A percentile compares a stretch with the other conserved stretches of the same genome.
These are phyloP conservation scores for Sebastolobus altivelis DNA, from an alignment of 2,797 vertebrate species.

Conservation along the genomic window DNA sequence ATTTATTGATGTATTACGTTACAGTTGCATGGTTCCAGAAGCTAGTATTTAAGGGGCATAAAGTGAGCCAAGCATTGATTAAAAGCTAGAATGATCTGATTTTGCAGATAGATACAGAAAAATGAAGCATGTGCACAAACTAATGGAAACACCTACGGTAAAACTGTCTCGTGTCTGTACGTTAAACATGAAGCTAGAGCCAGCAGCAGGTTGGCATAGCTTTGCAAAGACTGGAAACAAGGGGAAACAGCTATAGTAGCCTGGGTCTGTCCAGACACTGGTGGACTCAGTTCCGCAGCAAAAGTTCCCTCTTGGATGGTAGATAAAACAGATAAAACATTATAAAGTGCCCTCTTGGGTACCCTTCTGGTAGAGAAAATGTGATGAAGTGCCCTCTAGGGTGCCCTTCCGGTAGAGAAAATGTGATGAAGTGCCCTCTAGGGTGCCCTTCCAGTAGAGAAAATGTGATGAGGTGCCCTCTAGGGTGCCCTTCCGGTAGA, in stretches of 20 bases:
- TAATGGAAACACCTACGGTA: constrained; percentile 23
- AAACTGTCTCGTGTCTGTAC: background rate
- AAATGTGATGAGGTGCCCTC: fast-evolving
- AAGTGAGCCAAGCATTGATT: background rate
- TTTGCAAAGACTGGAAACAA: background rate
- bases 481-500: too few relatives aligned
- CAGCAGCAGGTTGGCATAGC: background rate
- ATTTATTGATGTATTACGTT: background rate
- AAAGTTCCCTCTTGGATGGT: too few relatives aligned
- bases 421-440: too few relatives aligned
- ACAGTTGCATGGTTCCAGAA: background rate
- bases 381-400: too few relatives aligned
- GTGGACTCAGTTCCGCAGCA: too few relatives aligned
- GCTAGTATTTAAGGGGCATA: background rate
- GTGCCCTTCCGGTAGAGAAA: too few relatives aligned
- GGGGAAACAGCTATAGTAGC: background rate
- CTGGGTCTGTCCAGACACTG: background rate
- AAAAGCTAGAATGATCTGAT: background rate
- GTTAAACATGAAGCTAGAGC: background rate
- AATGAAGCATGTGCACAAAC: constrained; percentile 13
- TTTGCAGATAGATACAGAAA: background rate
- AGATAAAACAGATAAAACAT: too few relatives aligned
- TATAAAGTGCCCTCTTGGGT: too few relatives aligned
- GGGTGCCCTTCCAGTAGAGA: too few relatives aligned
- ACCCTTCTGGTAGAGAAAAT: too few relatives aligned